These are phyloP conservation scores for Moxostoma hubbsi DNA, from an alignment of 2,797 vertebrate genomes.

Conservation along the genomic window DNA sequence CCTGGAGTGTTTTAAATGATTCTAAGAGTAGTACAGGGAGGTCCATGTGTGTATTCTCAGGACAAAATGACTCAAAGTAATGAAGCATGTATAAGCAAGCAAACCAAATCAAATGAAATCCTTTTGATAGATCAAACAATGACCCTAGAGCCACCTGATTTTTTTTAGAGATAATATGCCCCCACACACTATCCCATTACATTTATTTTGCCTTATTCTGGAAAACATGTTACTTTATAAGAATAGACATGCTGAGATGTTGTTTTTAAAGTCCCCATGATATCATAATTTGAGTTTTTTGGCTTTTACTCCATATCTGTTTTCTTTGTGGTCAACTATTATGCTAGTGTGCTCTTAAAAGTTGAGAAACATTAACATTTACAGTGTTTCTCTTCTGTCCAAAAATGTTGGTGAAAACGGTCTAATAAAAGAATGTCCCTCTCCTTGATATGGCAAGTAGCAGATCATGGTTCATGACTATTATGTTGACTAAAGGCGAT, in stretches of 20 bases:
- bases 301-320: neutral
- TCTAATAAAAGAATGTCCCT: no score
- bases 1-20: conserved; percentile 17
- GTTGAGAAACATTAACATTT: no score
- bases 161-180: neutral
- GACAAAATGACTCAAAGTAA: neutral
- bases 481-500: neutral
- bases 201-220: neutral
- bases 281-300: neutral
- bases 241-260: neutral
- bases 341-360: no score
- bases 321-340: neutral
- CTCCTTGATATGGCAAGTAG: no score
- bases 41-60: neutral
- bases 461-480: neutral
- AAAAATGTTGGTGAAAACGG: no score
- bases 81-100: neutral
- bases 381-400: no score
- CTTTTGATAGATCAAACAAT: neutral
- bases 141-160: conserved; percentile 10
- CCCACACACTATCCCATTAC: neutral
- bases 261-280: neutral
- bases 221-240: neutral
- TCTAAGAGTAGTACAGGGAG: neutral
- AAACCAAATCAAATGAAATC: conserved; percentile 8